Evolutionary conservation across 2,888 invertebrate species (phyloP), one percentile per base, ranked within the genome.

Genomic region (Zele albiditarsus): DNA sequence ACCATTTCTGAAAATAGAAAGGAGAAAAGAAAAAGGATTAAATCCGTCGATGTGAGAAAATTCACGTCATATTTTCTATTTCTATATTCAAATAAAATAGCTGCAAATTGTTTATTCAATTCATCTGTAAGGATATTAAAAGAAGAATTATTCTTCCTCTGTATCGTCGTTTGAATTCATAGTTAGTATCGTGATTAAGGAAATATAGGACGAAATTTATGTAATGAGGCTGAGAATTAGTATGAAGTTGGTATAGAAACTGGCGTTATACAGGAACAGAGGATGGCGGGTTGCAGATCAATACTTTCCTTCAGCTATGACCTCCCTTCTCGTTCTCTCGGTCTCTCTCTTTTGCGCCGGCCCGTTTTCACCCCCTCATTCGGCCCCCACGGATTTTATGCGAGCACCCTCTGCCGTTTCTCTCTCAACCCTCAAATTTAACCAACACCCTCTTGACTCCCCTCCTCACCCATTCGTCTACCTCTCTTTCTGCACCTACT

Each of bases 1-100:
- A 98, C 98, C 98, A 98, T 98, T 94, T 98, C 98, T 98, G 91
- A 0, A 90, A 46, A 90, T 80, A 79, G 62, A 66, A 68, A 71
- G 75, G 31, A 68, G 69, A 68, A 71, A 31, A 70, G 71, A 16
- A 62, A 8, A 27, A n/a, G 46, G 20, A 66, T 25, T 5, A 66
- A 58, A 38, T 33, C 12, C 16, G 2, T 25, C 14, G 14, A 62
- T 31, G 1, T 23, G 8, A 49, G 63, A 49, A 62, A 12, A 4
- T 33, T 28, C 10, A 25, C 14, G 14, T 57, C 23, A 60, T 68
- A 6, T 57, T n/a, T 60, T 60, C 6, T 53, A 12, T n/a, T 46
- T 23, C 2, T 3, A 12, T n/a, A 57, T 23, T 23, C 5, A 23
- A 53, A 6, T 20, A n/a, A 53, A 23, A n/a, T 20, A 3, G 8